Base-by-base conservation (phyloP, 1,140 invertebrate genomes). In the Oncopodura yosiiana region DNA sequence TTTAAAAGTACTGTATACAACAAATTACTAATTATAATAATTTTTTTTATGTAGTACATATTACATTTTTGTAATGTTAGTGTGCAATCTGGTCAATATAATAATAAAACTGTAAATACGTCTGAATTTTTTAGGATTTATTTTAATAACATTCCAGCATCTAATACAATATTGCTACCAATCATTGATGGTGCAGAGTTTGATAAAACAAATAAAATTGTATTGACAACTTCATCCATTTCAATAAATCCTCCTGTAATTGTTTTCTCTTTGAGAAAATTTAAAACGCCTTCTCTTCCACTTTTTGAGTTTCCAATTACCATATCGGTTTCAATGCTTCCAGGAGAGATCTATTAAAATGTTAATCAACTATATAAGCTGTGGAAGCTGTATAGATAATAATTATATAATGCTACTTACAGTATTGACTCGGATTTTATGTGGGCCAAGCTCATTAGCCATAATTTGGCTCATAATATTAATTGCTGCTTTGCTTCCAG, bases 401-500 rank as follows among this genome's bases (percentile, higher is more conserved):
- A n/a, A n/a, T n/a, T n/a, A n/a, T n/a, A n/a, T n/a, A n/a, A n/a
- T n/a, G n/a, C n/a, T n/a, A 18, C 44, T 52, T 3, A 58, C 38
- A 27, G 45, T 18, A 30, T 59, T 59, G 14, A 59, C 57, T 27
- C 57, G 29, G 18, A 58, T 53, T 18, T 85, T 81, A 60, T 85
- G 72, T 1, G 78, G 78, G 0, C 89, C 90, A 18, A 94, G 72
- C 72, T 94, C 90, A 19, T 89, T 66, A 0, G 91, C 89, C 78
- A 90, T 82, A 1, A 78, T 76, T 65, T 81, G 78, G n/a, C 71
- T 77, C 2, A 79, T 37, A 44, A 70, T 69, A 58, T 81, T 79
- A 1, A 82, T 56, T 21, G 77, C 80, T 14, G 68, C 75, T 67
- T 82, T 82, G 0, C 75, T 70, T 0, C 71, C 67, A 68, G 80